These are phyloP conservation scores for Pandion haliaetus DNA, from an alignment of 2,113 vertebrate species.

Conservation along the genomic window DNA sequence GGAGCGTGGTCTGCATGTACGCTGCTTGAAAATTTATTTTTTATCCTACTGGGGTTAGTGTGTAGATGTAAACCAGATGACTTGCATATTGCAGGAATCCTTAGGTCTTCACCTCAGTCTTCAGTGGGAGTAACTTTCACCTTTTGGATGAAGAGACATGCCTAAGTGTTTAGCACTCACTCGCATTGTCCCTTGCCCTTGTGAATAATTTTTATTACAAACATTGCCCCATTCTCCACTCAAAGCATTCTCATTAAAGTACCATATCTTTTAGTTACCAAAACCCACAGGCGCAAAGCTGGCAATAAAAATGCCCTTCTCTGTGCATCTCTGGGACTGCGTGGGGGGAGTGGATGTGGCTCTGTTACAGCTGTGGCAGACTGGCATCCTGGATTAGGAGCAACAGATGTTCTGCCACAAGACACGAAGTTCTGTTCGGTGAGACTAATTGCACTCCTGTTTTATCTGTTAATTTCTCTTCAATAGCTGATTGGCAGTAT, in stretches of 20 bases:
- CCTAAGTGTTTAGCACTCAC: neutral
- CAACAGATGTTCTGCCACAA: neutral
- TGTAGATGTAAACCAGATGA: neutral
- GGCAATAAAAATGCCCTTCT: neutral
- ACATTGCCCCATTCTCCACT: neutral
- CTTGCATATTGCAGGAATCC: neutral
- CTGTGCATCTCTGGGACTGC: neutral
- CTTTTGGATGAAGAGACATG: neutral
- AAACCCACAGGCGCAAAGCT: neutral
- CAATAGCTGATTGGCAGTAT: neutral
- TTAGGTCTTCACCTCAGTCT: neutral
- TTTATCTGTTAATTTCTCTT: neutral
- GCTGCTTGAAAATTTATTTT: neutral
- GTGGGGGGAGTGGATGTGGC: neutral
- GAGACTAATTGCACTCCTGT: neutral
- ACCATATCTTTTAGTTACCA: neutral
- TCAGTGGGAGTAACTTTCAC: neutral
- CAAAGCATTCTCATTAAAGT: neutral
- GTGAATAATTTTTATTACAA: neutral
- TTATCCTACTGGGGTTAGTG: neutral
- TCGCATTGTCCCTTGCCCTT: neutral
- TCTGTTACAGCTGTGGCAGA: rapidly evolving
- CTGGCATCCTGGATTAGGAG: neutral
- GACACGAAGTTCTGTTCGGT: neutral
- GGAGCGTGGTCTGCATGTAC: neutral